Evolutionary conservation across 2,888 invertebrate genomes (phyloP), one percentile per base, ranked within the genome.

Genomic region (Brachyptera putata): DNA sequence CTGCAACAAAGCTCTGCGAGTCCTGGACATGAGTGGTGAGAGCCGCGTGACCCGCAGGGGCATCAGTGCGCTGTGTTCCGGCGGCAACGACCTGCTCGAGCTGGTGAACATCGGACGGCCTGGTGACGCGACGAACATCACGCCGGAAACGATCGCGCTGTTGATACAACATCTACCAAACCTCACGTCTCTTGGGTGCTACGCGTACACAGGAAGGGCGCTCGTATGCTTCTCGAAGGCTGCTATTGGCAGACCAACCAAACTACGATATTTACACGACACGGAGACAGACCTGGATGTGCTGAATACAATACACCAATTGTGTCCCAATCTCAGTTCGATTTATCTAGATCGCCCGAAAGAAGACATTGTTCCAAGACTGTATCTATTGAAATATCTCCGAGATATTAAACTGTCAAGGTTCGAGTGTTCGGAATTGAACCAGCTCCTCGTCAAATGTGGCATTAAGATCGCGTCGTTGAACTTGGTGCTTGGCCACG

Each of bases 1-100:
- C 69, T 74, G 79, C 61, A 82, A 83, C 65, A 77, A 77, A 64
- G 76, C 79, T 22, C 71, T 87, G 55, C 80, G 81, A 64, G 74
- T 84, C 9, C 71, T 87, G 22, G 85, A 87, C 67, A 80, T 87
- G 61, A 86, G 86, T 0, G 87, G 87, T 1, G 86, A 87, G 70
- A 84, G 85, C 7, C 83, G 82, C 69, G 84, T 86, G 41, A 84
- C 85, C 0, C 80, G 83, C 69, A 80, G 81, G 24, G 85, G 85
- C 57, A 80, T 87, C 50, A 81, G 80, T 59, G 75, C 77, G 1
- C 76, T 86, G 70, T 71, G 82, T 48, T 76, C 72, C 26, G 79
- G 81, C 1, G 75, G 79, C 62, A 78, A 80, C 13, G 77, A 80
- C 41, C 78, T 77, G 56, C 69, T 86, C 37, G 81, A 81, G 3